Evolutionary conservation across 53 echinoderm and acorn worm species (phyloP).

Genomic region (Echinometra lucunter): DNA sequence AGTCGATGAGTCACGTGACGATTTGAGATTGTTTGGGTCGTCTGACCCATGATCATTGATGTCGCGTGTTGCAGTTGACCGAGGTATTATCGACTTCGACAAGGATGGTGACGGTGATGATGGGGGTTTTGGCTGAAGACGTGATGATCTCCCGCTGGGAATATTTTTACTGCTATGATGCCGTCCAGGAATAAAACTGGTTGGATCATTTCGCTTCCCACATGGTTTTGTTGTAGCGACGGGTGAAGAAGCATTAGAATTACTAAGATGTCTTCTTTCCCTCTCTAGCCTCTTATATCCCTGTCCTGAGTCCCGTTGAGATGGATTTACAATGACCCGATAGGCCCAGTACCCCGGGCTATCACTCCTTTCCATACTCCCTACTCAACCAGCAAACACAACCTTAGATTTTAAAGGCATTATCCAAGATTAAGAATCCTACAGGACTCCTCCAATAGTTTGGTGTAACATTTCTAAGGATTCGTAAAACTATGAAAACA

Average conservation of each 20-base stretch:
- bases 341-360: slow-evolving; percentile 56
- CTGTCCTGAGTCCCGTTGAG: slow-evolving; percentile 23
- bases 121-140: background rate
- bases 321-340: background rate
- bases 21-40: background rate
- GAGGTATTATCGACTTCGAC: background rate
- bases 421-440: slow-evolving; percentile 43
- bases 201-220: background rate
- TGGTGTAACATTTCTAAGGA: slow-evolving; percentile 7
- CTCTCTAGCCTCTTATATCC: background rate
- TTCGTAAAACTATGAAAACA: slow-evolving; percentile 28
- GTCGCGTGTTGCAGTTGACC: background rate
- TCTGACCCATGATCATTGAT: slow-evolving; percentile 4
- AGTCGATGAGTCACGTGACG: background rate
- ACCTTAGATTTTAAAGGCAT: slow-evolving; percentile 26
- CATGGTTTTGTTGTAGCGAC: slow-evolving; percentile 35
- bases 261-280: background rate
- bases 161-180: background rate
- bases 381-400: background rate
- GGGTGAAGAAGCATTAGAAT: slow-evolving; percentile 26
- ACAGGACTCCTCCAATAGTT: background rate
- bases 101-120: background rate
- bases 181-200: background rate
- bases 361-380: slow-evolving; percentile 22
- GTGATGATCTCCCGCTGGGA: background rate